Evolutionary conservation across 2,797 vertebrate genomes (phyloP), one percentile per base, ranked within the genome.

Genomic region (Anguilla pacifica): DNA sequence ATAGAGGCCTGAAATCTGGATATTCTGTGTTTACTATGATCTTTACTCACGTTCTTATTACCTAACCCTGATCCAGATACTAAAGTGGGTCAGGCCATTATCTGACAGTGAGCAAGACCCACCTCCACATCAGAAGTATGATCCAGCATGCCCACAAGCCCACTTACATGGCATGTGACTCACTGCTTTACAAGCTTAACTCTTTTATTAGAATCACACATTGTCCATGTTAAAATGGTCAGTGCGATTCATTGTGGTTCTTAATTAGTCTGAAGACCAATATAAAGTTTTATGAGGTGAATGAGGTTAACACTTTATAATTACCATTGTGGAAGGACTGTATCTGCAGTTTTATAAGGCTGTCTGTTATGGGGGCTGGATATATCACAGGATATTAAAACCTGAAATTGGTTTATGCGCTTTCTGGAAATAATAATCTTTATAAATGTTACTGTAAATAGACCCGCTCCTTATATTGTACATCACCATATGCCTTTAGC

Each of bases 51-150:
- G 19, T 39, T 61, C 84, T 64, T 13, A n/a, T n/a, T 67, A 43
- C n/a, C 31, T 39, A 51, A 39, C 55, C 35, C 22, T 64, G 39
- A 83, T 83, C 59, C 59, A 83, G 43, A 49, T 13, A 67, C 28
- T 25, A 9, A 84, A 84, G 31, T 84, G 61, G 72, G 81, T 53
- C 81, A 72, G 51, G 82, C 46, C 61, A 70, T 49, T 49, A 11
- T 87, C 17, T 72, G 22, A 72, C 64, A 28, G 43, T 64, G 25
- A 49, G 77, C 6, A 53, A 55, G 81, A 51, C 49, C 81, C 28
- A 61, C n/a, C 15, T 87, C 43, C 39, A 39, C 35, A 61, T 64
- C 35, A 35, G 6, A 64, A 67, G 3, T 17, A 17, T 9, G 57
- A 13, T 55, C 11, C 55, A 61, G 31, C 2, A 15, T 17, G 9